Evolutionary conservation across 2,888 invertebrate species (phyloP).

Genomic region (Steinernema scapterisci): DNA sequence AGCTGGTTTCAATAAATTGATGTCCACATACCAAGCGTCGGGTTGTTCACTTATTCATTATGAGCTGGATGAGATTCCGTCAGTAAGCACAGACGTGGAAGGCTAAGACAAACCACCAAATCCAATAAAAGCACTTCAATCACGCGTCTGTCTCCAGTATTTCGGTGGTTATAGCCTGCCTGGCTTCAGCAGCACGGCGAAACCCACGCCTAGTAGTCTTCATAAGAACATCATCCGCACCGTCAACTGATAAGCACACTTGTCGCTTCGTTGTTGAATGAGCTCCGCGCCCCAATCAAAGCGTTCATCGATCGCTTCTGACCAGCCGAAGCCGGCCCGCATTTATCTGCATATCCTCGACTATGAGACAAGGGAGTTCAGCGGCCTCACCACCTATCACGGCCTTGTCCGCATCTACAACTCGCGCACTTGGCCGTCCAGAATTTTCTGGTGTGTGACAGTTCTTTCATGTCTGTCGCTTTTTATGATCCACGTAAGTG

Average conservation of each 20-base stretch:
- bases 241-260: constrained; percentile 22
- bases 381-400: constrained; percentile 57
- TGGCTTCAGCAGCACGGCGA: neutral
- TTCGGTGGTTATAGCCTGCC: neutral
- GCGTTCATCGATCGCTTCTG: constrained; percentile 22
- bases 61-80: no score
- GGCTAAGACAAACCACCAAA: no score
- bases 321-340: constrained; percentile 34
- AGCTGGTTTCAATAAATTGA: no score
- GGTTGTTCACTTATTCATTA: no score
- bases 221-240: constrained; percentile 11
- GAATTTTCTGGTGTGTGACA: constrained; percentile 57
- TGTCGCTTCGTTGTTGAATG: constrained; percentile 7
- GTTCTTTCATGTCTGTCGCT: constrained; percentile 52
- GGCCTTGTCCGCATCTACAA: constrained; percentile 59
- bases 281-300: constrained; percentile 17
- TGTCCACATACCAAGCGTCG: no score
- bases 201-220: neutral
- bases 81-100: no score
- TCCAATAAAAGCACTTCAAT: neutral
- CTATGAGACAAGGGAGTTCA: constrained; percentile 56
- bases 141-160: neutral
- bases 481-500: constrained; percentile 56
- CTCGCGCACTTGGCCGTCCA: constrained; percentile 55
- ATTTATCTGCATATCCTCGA: constrained; percentile 54